These are phyloP conservation scores for Branchellion lobata DNA, from an alignment of 2,888 invertebrate species.

Conservation along the genomic window DNA sequence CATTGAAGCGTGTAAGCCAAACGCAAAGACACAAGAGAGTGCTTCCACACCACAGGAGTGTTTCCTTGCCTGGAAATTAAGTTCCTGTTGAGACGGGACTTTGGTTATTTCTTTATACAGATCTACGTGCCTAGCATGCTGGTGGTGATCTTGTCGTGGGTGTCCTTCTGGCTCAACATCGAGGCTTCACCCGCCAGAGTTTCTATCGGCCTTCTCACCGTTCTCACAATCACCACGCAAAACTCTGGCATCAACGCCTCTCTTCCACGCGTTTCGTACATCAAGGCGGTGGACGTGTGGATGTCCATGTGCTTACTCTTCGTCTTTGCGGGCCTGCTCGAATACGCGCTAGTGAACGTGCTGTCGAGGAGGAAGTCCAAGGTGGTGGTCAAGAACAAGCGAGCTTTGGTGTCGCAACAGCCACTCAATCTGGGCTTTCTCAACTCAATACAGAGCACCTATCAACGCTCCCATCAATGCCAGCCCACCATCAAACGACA, in stretches of 20 bases:
- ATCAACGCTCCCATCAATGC: not conserved
- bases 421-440: not conserved
- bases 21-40: too few species aligned
- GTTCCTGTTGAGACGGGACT: constrained; percentile 52
- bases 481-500: not conserved
- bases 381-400: constrained; percentile 12
- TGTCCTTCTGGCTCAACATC: constrained; percentile 84
- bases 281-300: constrained; percentile 75
- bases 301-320: constrained; percentile 54
- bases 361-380: constrained; percentile 52
- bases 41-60: constrained; percentile 47
- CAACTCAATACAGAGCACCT: not conserved
- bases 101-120: constrained; percentile 53
- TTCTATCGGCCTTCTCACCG: constrained; percentile 80
- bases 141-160: constrained; percentile 91
- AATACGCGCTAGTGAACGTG: constrained; percentile 55
- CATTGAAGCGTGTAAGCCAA: too few species aligned
- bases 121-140: constrained; percentile 52
- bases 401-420: not conserved
- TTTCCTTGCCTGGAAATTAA: constrained; percentile 51
- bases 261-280: constrained; percentile 84
- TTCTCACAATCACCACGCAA: constrained; percentile 76
- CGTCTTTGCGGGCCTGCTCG: constrained; percentile 54
- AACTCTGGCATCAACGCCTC: constrained; percentile 87
- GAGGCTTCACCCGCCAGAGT: constrained; percentile 88